A percentile compares a stretch with the other conserved stretches of the same genome.
Conservation (phyloP, 2,113 vertebrate species). For the Ahaetulla prasina region DNA sequence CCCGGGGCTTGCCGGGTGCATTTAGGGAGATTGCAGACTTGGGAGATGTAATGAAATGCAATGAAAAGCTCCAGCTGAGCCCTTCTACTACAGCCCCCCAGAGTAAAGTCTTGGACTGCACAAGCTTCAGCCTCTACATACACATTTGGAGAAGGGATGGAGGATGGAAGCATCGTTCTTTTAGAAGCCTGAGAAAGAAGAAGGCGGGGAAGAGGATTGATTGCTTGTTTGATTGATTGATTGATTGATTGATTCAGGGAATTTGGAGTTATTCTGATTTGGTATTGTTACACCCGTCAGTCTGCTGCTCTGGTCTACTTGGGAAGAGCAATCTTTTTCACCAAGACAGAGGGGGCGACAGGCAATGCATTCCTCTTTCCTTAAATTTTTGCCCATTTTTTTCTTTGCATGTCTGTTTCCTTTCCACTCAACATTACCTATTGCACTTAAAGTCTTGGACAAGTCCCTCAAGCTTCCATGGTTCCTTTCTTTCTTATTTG, state of each 20-base stretch:
- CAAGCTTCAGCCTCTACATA: neutral
- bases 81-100: neutral
- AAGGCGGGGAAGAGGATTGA: neutral
- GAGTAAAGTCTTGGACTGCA: neutral
- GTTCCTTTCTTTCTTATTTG: neutral
- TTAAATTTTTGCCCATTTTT: neutral
- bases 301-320: neutral
- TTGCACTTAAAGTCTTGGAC: neutral
- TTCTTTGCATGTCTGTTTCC: neutral
- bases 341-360: neutral
- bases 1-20: neutral
- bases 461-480: neutral
- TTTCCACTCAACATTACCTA: neutral
- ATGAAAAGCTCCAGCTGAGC: slow-evolving; percentile 11
- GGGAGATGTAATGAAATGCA: slow-evolving; percentile 6
- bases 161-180: neutral
- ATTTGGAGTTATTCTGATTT: neutral
- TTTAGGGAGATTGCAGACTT: neutral
- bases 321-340: neutral
- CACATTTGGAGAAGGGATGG: neutral
- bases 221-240: neutral
- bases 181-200: neutral
- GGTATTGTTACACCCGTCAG: neutral
- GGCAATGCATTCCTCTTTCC: neutral
- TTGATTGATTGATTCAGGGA: neutral